Conservation (phyloP, 2,888 invertebrate species). For the Dilophus febrilis region DNA sequence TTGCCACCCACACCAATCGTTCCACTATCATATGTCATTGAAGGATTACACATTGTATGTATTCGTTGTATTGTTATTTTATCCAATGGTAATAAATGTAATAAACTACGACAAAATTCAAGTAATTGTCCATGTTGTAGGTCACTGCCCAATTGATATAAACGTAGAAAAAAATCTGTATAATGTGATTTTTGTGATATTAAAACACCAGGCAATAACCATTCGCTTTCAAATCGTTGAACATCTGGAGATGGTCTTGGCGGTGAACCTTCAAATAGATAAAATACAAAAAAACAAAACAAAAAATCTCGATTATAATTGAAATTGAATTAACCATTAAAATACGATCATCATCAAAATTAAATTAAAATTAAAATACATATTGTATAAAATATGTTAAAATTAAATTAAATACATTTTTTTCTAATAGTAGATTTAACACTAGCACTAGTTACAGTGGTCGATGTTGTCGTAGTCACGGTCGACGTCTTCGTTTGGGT, state of each 20-base stretch:
- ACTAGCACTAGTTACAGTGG: too few relatives aligned
- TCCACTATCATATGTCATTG: conserved; percentile 4
- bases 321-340: neutral
- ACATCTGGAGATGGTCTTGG: conserved; percentile 64
- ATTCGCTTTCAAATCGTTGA: conserved; percentile 69
- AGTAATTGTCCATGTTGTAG: conserved; percentile 62
- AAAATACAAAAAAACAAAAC: neutral
- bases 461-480: too few relatives aligned
- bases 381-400: too few relatives aligned
- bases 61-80: conserved; percentile 29
- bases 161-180: conserved; percentile 63
- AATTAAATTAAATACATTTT: too few relatives aligned
- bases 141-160: conserved; percentile 75
- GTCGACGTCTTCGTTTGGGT: too few relatives aligned
- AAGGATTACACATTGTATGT: conserved; percentile 21
- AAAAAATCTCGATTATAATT: neutral
- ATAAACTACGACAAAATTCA: conserved; percentile 41
- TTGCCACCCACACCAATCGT: conserved; percentile 1
- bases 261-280: conserved; percentile 48
- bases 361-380: neutral
- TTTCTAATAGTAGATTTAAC: too few relatives aligned
- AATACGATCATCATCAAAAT: neutral
- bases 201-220: conserved; percentile 78
- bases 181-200: conserved; percentile 69
- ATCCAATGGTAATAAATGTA: conserved; percentile 29